Conservation (phyloP, 1,140 invertebrate genomes). For the Eulimnadia texana region DNA sequence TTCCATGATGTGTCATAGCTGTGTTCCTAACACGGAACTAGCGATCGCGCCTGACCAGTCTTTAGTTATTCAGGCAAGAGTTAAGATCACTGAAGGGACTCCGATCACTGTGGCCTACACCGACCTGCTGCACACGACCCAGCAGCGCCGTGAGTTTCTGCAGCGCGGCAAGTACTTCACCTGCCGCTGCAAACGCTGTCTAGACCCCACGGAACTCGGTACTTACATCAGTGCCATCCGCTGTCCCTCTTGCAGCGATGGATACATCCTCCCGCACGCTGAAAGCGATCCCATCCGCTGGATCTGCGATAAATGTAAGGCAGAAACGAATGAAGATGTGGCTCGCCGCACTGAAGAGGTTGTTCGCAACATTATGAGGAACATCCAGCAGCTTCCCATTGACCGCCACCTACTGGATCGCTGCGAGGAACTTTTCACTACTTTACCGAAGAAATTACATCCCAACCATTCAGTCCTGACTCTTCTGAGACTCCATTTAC, state of each 20-base stretch:
- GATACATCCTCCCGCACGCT: constrained; percentile 7
- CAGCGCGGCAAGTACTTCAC: constrained; percentile 60
- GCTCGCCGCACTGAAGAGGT: constrained; percentile 2
- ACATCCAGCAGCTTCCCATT: constrained; percentile 10
- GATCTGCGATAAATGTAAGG: constrained; percentile 16
- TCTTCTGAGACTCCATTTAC: background rate
- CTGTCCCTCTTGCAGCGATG: constrained; percentile 37
- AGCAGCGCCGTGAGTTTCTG: constrained; percentile 49
- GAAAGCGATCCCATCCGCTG: constrained; percentile 17
- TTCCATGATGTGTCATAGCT: constrained; percentile 63
- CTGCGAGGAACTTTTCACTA: constrained; percentile 12
- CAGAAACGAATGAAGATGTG: background rate
- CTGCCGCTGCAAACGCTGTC: constrained; percentile 52
- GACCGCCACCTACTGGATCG: constrained; percentile 9
- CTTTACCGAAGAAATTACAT: constrained; percentile 9
- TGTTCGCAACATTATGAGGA: constrained; percentile 4
- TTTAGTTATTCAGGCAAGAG: constrained; percentile 42
- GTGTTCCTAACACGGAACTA: constrained; percentile 58
- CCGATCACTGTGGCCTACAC: constrained; percentile 60
- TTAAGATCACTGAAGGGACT: constrained; percentile 33
- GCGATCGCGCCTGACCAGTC: constrained; percentile 51
- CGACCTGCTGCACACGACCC: constrained; percentile 59
- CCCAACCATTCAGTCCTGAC: constrained; percentile 3
- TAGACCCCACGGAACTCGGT: constrained; percentile 53
- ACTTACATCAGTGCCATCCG: constrained; percentile 56